Evolutionary conservation across 2,113 vertebrate genomes (phyloP).

Genomic region (Melanerpes formicivorus): DNA sequence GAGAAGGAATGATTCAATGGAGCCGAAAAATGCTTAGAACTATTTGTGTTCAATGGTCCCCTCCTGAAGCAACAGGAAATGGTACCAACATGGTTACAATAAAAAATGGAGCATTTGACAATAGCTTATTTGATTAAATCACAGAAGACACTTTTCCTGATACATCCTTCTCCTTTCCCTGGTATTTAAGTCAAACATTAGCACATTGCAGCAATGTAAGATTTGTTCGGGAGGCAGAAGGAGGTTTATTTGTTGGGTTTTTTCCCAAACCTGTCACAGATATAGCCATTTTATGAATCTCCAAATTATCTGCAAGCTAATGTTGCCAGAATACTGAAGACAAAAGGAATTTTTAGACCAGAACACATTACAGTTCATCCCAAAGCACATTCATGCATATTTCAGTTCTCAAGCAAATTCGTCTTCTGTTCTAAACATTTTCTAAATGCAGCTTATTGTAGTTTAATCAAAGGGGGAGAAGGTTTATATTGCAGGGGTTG

Average conservation of each 20-base stretch:
- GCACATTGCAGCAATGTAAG: background rate
- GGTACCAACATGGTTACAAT: background rate
- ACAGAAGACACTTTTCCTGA: no score
- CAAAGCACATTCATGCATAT: background rate
- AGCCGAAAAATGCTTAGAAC: background rate
- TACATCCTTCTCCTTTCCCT: background rate
- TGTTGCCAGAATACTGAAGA: background rate
- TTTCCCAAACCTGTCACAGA: background rate
- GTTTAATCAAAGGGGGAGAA: no score
- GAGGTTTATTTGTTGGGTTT: background rate
- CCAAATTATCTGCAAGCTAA: background rate
- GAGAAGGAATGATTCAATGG: background rate
- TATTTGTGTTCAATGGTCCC: background rate
- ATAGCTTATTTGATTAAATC: background rate
- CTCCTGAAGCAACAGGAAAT: background rate
- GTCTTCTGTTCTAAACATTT: background rate
- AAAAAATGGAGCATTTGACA: background rate
- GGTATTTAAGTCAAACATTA: background rate
- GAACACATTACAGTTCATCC: background rate
- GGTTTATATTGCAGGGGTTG: no score
- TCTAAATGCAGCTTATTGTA: background rate
- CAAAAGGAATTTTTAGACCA: background rate
- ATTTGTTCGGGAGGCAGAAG: background rate
- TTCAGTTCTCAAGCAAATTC: background rate
- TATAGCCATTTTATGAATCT: background rate